phyloP scores from a whole-genome alignment of 2,113 vertebrate genomes.

The Todiramphus chloris region DNA sequence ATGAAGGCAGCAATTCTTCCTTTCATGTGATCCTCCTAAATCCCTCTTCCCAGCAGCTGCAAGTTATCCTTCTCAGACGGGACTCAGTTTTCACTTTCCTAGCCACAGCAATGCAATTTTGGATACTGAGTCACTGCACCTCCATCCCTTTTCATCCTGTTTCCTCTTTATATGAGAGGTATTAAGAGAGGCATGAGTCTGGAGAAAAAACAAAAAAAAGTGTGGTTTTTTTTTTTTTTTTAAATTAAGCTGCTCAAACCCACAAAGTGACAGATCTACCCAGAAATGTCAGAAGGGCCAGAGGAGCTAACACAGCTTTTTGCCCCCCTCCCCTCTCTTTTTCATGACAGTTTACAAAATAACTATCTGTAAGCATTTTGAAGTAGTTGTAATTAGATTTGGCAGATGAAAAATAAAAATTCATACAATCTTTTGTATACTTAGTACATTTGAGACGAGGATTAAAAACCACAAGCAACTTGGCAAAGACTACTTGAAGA shows the following conservation, averaged over 20 bases:
- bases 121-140: conserved; percentile 1
- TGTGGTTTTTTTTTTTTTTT: not conserved
- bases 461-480: conserved; percentile 22
- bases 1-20: not conserved
- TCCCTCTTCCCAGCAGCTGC: not conserved
- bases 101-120: not conserved
- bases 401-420: not conserved
- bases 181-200: not conserved
- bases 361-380: not conserved
- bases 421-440: not conserved
- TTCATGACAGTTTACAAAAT: not conserved
- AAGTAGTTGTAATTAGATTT: not conserved
- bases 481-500: not conserved
- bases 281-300: not conserved
- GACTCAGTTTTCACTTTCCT: not conserved
- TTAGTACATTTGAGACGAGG: not conserved
- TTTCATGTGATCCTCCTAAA: conserved; percentile 28
- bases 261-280: not conserved
- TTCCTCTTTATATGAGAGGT: not conserved
- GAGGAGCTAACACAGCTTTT: not conserved
- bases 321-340: not conserved
- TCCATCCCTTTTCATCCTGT: not conserved
- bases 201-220: not conserved
- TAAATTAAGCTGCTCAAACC: not conserved
- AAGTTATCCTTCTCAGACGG: not conserved